These are phyloP conservation scores for Pseudomyrmex sp. DNA, from an alignment of 1,140 invertebrate species.

Conservation along the genomic window DNA sequence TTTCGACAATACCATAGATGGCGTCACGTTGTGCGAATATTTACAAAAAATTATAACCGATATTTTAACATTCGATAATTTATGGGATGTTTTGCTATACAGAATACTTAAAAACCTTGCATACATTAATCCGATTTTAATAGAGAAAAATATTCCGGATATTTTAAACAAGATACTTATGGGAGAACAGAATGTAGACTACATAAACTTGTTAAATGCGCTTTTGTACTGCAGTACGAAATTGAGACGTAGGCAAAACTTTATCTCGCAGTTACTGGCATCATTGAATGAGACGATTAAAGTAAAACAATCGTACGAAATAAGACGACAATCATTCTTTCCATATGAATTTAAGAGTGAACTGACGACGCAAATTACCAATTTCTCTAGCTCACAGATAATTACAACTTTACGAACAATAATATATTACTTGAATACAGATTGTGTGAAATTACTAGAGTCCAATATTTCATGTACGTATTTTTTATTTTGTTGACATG, in stretches of 20 bases:
- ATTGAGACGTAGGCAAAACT: constrained; percentile 72
- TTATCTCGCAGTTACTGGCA: constrained; percentile 66
- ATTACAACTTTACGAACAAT: constrained; percentile 61
- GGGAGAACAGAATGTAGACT: constrained; percentile 59
- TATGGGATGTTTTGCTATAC: constrained; percentile 67
- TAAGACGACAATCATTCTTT: constrained; percentile 39
- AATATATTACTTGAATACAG: constrained; percentile 59
- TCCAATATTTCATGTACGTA: constrained; percentile 49
- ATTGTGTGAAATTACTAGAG: constrained; percentile 58
- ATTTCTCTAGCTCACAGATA: constrained; percentile 57
- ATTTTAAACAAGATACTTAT: constrained; percentile 75
- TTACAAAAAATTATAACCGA: constrained; percentile 73
- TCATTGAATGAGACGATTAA: constrained; percentile 33
- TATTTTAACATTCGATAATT: constrained; percentile 64
- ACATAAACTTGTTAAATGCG: constrained; percentile 70
- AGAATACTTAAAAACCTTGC: constrained; percentile 72
- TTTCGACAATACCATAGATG: constrained; percentile 76
- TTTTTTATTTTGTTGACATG: not conserved
- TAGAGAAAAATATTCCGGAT: constrained; percentile 74
- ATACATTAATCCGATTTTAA: constrained; percentile 78
- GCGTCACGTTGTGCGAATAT: constrained; percentile 71
- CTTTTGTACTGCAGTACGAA: constrained; percentile 64
- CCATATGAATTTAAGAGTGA: constrained; percentile 57
- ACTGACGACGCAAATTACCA: constrained; percentile 37
- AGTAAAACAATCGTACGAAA: not conserved